Evolutionary conservation across 2,888 invertebrate species (phyloP).

Genomic region (Pristionchus maxplancki): DNA sequence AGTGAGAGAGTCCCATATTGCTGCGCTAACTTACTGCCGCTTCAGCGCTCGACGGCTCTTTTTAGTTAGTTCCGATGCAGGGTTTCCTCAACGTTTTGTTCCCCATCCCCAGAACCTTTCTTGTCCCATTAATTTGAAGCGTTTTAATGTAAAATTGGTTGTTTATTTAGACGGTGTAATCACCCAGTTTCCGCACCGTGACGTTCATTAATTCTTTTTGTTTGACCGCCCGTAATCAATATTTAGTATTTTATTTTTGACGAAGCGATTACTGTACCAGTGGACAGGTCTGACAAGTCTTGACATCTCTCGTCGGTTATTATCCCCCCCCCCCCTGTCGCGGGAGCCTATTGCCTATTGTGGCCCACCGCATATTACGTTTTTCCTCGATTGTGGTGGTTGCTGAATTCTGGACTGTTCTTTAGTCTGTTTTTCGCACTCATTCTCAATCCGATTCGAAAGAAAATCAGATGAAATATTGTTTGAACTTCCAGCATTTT

Average conservation of each 20-base stretch:
- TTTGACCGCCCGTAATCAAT: too few species aligned
- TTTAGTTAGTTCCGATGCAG: background rate
- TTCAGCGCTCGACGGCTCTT: background rate
- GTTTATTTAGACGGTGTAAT: too few species aligned
- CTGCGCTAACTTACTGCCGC: background rate
- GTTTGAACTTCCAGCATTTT: too few species aligned
- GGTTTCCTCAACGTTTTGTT: background rate
- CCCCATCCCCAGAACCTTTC: background rate
- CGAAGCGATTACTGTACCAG: background rate
- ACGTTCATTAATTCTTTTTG: too few species aligned
- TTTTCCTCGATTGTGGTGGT: background rate
- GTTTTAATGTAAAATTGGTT: too few species aligned
- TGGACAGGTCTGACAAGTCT: background rate
- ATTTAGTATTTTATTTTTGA: background rate
- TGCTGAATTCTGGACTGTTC: background rate
- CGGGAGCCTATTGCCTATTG: conserved; percentile 26
- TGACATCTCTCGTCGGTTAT: background rate
- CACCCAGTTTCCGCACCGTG: too few species aligned
- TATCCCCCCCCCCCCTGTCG: background rate
- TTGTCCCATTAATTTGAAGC: background rate
- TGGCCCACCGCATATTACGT: conserved; percentile 1
- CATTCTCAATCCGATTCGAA: too few species aligned
- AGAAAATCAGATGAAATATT: too few species aligned
- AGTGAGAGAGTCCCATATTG: background rate
- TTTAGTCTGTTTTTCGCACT: too few species aligned